Evolutionary conservation across 2,797 vertebrate species (phyloP).

Genomic region (Triplophysa yarkandensis): DNA sequence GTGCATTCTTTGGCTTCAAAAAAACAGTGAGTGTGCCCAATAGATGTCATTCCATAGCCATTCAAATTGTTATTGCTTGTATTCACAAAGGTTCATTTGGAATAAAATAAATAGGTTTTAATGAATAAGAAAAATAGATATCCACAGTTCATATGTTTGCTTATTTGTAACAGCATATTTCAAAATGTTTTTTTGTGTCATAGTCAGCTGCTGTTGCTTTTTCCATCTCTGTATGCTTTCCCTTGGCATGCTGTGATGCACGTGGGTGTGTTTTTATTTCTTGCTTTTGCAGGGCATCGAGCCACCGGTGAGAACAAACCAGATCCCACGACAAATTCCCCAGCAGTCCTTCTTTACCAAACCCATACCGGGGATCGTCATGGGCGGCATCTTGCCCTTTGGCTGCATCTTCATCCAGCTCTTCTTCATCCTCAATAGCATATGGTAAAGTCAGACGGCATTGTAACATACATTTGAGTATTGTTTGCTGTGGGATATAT

Average conservation of each 20-base stretch:
- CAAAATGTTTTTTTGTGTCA: not conserved
- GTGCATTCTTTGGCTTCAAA: slow-evolving; percentile 91
- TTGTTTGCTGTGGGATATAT: not conserved
- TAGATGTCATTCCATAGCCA: not conserved
- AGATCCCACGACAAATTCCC: slow-evolving; percentile 85
- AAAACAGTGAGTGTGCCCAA: slow-evolving; percentile 76
- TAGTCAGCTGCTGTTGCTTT: not conserved
- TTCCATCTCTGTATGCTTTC: slow-evolving; percentile 22
- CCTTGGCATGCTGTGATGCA: slow-evolving; percentile 12
- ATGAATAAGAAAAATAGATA: not conserved
- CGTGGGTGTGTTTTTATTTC: slow-evolving; percentile 13
- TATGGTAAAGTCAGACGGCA: slow-evolving; percentile 78
- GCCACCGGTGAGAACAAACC: slow-evolving; percentile 86
- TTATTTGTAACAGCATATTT: slow-evolving; percentile 18
- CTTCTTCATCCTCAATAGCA: slow-evolving; percentile 92
- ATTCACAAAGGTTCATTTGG: not conserved
- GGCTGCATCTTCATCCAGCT: slow-evolving; percentile 94
- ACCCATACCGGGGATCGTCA: slow-evolving; percentile 83
- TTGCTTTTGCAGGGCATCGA: slow-evolving; percentile 75
- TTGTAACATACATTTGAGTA: not conserved
- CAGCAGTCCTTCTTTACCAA: slow-evolving; percentile 89
- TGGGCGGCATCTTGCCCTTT: slow-evolving; percentile 90
- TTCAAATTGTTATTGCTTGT: not conserved
- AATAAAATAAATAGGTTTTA: not conserved
- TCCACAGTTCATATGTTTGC: not conserved